Conservation (phyloP, 2,797 vertebrate genomes). For the Todus mexicanus region DNA sequence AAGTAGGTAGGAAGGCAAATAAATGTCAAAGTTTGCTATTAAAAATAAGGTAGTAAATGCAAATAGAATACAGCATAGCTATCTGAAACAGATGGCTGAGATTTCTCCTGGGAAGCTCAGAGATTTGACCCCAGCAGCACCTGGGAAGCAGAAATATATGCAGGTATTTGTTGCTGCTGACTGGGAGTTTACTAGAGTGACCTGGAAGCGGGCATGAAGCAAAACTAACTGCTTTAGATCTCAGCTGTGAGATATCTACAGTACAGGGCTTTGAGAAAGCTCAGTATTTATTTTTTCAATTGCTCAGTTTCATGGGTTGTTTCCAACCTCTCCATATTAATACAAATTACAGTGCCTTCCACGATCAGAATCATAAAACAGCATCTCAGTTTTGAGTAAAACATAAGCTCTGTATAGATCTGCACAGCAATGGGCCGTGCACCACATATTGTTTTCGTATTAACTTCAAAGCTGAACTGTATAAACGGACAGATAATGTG, state of each 20-base stretch:
- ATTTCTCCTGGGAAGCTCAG: neutral
- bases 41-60: neutral
- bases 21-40: neutral
- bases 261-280: neutral
- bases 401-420: accelerated
- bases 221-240: neutral
- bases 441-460: accelerated
- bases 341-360: neutral
- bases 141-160: neutral
- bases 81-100: neutral
- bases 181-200: neutral
- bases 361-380: neutral
- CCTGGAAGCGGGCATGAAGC: neutral
- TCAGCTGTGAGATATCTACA: neutral
- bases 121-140: neutral
- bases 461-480: neutral
- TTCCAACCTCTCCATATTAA: neutral
- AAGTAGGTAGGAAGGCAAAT: neutral
- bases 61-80: neutral
- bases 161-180: neutral
- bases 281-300: neutral
- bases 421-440: accelerated
- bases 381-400: neutral
- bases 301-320: neutral
- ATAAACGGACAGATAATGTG: neutral